Percentiles rank a stretch among this genome's conserved stretches.
Conservation (phyloP, 2,113 vertebrate species). For the Stercorarius parasiticus region DNA sequence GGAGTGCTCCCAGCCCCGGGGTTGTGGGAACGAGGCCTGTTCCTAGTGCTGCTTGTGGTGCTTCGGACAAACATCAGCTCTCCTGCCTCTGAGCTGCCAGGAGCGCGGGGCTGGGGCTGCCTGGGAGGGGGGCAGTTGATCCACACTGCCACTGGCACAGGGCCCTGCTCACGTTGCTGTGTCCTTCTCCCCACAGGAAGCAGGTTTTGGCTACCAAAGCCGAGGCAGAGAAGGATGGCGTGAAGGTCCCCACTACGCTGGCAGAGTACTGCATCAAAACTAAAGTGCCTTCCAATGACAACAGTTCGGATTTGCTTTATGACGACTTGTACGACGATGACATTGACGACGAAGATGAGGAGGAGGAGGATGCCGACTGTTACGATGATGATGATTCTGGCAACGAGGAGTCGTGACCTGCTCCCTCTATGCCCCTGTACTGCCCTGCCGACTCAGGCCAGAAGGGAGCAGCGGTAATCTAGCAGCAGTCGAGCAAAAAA, state of each 20-base stretch:
- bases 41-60: not conserved
- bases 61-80: not conserved
- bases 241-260: slow-evolving; percentile 96
- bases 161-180: not conserved
- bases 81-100: not conserved
- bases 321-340: slow-evolving; percentile 97
- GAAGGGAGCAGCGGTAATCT: slow-evolving; percentile 76
- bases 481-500: slow-evolving; percentile 71
- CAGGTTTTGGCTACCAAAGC: slow-evolving; percentile 94
- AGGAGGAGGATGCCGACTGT: slow-evolving; percentile 89
- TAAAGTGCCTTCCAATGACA: slow-evolving; percentile 96
- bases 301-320: slow-evolving; percentile 97
- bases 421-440: slow-evolving; percentile 68
- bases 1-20: rapidly evolving
- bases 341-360: slow-evolving; percentile 94
- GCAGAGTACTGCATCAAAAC: slow-evolving; percentile 99
- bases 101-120: not conserved
- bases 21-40: not conserved
- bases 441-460: slow-evolving; percentile 78
- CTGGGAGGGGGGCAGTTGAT: rapidly evolving
- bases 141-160: rapidly evolving
- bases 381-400: slow-evolving; percentile 97
- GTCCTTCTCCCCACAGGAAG: slow-evolving; percentile 78
- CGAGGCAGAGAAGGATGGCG: slow-evolving; percentile 94
- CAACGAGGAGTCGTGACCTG: slow-evolving; percentile 94